Evolutionary conservation across 2,888 invertebrate genomes (phyloP), one percentile per base, ranked within the genome.

Genomic region (Epirrhoe tristata): DNA sequence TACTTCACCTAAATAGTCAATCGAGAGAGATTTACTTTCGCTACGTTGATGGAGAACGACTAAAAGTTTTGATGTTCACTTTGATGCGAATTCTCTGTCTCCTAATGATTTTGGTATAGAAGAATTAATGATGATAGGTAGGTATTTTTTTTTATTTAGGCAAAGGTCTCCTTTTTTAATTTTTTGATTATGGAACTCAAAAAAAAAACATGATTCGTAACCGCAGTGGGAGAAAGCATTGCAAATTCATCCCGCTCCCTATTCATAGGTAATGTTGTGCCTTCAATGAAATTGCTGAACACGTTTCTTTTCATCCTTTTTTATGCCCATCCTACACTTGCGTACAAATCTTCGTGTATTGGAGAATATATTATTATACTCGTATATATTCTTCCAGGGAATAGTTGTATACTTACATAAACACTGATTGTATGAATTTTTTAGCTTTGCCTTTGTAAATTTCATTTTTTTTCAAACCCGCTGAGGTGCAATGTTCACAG

Each of bases 181-280:
- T n/a, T n/a, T n/a, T n/a, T n/a, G 54, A 10, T 12, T 31, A n/a
- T n/a, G n/a, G 56, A 14, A 31, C 46, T n/a, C 46, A n/a, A 56
- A 17, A 39, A 24, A 39, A 24, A 31, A 24, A 39, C 7, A 43
- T 24, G 24, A 24, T 55, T 16, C 6, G 5, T 39, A 43, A 39
- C 24, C 24, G 39, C 39, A 39, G 6, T 16, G 39, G 39, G 39
- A 39, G 39, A 6, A 36, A 6, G 39, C 12, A 43, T 43, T 4
- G 39, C 39, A 43, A 43, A 43, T 43, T 12, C 39, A 43, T 43
- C 39, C 0, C 39, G 12, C 39, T 43, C 12, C 36, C 14, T 48
- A 57, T 57, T 57, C 57, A 48, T 16, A 32, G 48, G 32, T 31
- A 57, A 57, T 48, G 57, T 46, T 46, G 57, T 48, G 57, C 7